Percentiles rank a stretch among this genome's conserved stretches.
Conservation (phyloP, 2,888 invertebrate genomes). For the Oxyscelio sp. region DNA sequence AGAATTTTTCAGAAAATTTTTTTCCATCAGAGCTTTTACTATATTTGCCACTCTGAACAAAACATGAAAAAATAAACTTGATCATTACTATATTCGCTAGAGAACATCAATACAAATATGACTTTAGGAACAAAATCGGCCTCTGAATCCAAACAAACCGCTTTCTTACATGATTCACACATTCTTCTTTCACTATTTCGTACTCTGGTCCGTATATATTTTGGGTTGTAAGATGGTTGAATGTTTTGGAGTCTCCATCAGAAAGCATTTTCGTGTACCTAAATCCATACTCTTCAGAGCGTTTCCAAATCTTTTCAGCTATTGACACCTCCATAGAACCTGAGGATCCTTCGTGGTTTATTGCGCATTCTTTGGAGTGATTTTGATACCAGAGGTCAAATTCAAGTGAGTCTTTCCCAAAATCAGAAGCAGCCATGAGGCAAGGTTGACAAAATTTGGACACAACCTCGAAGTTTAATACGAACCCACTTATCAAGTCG, state of each 20-base stretch:
- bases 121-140: conserved; percentile 7
- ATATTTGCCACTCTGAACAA: conserved; percentile 12
- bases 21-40: too few species aligned
- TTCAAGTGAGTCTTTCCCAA: conserved; percentile 56
- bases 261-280: background rate
- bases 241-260: too few species aligned
- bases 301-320: conserved; percentile 39
- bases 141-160: conserved; percentile 4
- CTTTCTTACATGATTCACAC: conserved; percentile 2
- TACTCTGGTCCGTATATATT: conserved; percentile 18
- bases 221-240: background rate
- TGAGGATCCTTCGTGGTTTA: conserved; percentile 33
- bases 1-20: too few species aligned
- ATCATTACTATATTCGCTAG: conserved; percentile 1
- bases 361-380: conserved; percentile 14
- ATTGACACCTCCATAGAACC: conserved; percentile 35
- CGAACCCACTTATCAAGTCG: conserved; percentile 57
- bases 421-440: too few species aligned
- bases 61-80: conserved; percentile 6
- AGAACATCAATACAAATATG: conserved; percentile 9
- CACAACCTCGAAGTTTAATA: conserved; percentile 59
- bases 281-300: conserved; percentile 52
- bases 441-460: conserved; percentile 67
- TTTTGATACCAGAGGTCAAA: conserved; percentile 29
- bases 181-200: conserved; percentile 7